These are phyloP conservation scores for Muschampia plurimacula DNA, from an alignment of 2,888 invertebrate species.

Conservation along the genomic window DNA sequence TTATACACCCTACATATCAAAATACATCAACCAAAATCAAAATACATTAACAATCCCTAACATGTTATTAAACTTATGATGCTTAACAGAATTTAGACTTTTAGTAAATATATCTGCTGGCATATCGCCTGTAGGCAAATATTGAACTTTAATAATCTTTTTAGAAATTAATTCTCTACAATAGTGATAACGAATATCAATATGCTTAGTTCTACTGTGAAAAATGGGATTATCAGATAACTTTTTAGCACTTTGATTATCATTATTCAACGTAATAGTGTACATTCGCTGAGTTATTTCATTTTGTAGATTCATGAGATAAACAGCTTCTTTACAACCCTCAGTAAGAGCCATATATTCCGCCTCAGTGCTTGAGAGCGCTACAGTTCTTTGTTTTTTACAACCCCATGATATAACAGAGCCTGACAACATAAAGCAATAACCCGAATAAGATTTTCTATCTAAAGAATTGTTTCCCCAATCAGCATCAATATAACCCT, in stretches of 20 bases:
- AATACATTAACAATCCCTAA: not conserved
- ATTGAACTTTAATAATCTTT: not conserved
- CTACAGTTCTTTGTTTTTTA: not conserved
- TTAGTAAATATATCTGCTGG: not conserved
- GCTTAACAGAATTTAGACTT: not conserved
- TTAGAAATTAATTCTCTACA: not conserved
- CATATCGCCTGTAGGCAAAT: not conserved
- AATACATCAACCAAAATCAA: not conserved
- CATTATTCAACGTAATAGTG: not conserved
- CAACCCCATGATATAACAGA: not conserved
- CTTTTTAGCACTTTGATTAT: not conserved
- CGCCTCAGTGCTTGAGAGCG: not conserved
- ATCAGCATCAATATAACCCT: constrained; percentile 1
- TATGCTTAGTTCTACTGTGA: constrained; percentile 2
- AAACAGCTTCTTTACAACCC: not conserved
- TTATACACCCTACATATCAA: not conserved
- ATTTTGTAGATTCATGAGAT: not conserved
- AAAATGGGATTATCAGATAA: not conserved
- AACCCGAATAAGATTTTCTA: not conserved
- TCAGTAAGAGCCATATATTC: not conserved
- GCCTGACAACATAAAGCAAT: not conserved
- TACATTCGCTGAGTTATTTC: not conserved
- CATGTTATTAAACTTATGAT: not conserved
- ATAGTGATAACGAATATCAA: not conserved
- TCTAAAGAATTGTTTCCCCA: not conserved